Evolutionary conservation across 2,797 vertebrate species (phyloP), one percentile per base, ranked within the genome.

Genomic region (Chaenodraco wilsoni): DNA sequence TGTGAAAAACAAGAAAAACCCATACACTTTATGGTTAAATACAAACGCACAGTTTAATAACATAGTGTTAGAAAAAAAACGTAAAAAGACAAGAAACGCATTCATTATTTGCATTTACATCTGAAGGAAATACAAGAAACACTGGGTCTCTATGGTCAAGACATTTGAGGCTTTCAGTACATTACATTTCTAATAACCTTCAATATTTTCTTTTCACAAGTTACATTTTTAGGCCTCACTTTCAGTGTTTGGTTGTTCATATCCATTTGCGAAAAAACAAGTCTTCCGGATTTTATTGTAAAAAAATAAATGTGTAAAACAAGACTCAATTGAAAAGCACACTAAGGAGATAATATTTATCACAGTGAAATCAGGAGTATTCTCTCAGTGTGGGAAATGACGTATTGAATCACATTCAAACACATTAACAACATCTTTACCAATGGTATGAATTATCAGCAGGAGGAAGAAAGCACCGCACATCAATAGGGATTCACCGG

Each of bases 1-100:
- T 16, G 19, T 58, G 33, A 51, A 33, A 58, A 31, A 62, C 8
- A 59, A 50, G 17, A 12, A 54, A 55, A 19, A 48, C 0, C 44
- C 5, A 65, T 13, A 54, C 37, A 45, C 9, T 57, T 3, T 2
- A 23, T 5, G 0, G 61, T 60, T 70, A 65, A 27, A 54, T 31
- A 76, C 48, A 79, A 72, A 37, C 6, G 64, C 21, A 71, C 9
- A 23, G 10, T 76, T 79, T 69, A 23, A 64, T 83, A 37, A 76
- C 41, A 62, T 9, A 51, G 40, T 60, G 6, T 74, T 67, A 55
- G 77, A 78, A 75, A 69, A 51, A 0, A 73, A 60, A 63, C 66
- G 9, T 69, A 75, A 78, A 75, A 82, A 77, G 31, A 3, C 6
- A 10, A 61, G 31, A 66, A 69, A 68, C 63, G 45, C 44, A 43